Evolutionary conservation across 2,113 vertebrate species (phyloP).

Genomic region (Cyphomyrus discorhynchus): DNA sequence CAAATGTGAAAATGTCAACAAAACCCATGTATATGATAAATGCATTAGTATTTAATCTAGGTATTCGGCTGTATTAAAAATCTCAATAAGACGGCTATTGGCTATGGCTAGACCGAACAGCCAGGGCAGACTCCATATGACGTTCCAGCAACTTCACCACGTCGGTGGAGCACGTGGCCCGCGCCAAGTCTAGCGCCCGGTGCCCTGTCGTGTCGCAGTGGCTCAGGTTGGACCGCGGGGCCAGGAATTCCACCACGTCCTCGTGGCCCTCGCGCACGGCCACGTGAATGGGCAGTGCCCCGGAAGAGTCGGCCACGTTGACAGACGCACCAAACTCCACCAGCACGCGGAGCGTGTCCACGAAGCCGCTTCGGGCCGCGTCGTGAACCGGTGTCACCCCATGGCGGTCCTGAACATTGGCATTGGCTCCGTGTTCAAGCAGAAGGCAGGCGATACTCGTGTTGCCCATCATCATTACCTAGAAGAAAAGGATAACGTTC

Average conservation of each 20-base stretch:
- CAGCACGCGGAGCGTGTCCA: constrained; percentile 73
- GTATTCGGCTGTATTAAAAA: neutral
- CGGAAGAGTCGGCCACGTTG: constrained; percentile 61
- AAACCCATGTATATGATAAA: neutral
- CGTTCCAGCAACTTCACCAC: constrained; percentile 52
- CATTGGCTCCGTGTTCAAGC: constrained; percentile 75
- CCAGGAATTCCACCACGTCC: constrained; percentile 69
- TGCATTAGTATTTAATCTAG: neutral
- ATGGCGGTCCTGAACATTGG: constrained; percentile 71
- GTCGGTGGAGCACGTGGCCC: constrained; percentile 44
- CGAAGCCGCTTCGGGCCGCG: constrained; percentile 75
- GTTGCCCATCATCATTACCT: constrained; percentile 92
- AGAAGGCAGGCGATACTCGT: constrained; percentile 64
- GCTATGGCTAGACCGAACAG: constrained; percentile 37
- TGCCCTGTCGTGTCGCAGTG: constrained; percentile 62
- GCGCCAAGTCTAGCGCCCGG: constrained; percentile 67
- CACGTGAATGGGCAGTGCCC: constrained; percentile 74
- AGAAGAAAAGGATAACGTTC: neutral
- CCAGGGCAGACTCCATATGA: constrained; percentile 43
- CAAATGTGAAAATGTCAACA: neutral
- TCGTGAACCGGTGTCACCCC: constrained; percentile 76
- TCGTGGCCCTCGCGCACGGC: constrained; percentile 68
- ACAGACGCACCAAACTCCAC: constrained; percentile 71
- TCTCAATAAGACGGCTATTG: neutral
- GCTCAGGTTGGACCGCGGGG: constrained; percentile 63